Evolutionary conservation across 2,888 invertebrate genomes (phyloP).

Genomic region (Acleris cristana): DNA sequence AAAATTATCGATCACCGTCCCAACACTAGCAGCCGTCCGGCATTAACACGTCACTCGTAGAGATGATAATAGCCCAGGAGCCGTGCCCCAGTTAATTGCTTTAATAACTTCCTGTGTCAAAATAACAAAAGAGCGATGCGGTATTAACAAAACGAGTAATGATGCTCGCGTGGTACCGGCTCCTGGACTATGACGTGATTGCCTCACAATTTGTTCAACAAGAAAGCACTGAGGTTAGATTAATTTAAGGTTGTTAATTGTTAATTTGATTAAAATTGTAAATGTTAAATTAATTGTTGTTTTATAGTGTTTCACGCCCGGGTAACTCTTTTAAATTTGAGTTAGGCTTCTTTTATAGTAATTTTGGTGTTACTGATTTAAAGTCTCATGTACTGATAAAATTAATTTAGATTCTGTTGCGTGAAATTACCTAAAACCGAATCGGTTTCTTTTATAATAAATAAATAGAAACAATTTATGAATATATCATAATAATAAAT

Average conservation of each 20-base stretch:
- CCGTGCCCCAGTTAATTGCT: slow-evolving; percentile 82
- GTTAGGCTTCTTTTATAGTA: no score
- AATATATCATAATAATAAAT: no score
- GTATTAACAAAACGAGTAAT: slow-evolving; percentile 76
- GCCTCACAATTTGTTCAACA: slow-evolving; percentile 36
- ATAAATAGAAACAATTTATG: no score
- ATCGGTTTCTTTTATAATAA: no score
- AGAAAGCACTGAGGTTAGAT: slow-evolving; percentile 54
- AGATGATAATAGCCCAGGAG: slow-evolving; percentile 80
- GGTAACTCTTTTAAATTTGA: neutral
- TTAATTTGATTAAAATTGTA: slow-evolving; percentile 47
- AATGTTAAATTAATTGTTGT: slow-evolving; percentile 6
- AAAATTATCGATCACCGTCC: slow-evolving; percentile 41
- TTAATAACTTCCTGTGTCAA: slow-evolving; percentile 85
- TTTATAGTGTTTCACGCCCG: neutral
- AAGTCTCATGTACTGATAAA: no score
- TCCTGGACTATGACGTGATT: slow-evolving; percentile 56
- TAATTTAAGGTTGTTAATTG: slow-evolving; percentile 59
- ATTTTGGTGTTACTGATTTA: no score
- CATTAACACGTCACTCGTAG: slow-evolving; percentile 82
- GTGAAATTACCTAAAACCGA: no score
- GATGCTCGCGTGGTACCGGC: slow-evolving; percentile 58
- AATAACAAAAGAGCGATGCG: slow-evolving; percentile 81
- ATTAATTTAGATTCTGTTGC: no score
- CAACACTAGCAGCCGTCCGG: slow-evolving; percentile 65